Evolutionary conservation across 1,140 invertebrate species (phyloP).

Genomic region (Helicoverpa armigera): DNA sequence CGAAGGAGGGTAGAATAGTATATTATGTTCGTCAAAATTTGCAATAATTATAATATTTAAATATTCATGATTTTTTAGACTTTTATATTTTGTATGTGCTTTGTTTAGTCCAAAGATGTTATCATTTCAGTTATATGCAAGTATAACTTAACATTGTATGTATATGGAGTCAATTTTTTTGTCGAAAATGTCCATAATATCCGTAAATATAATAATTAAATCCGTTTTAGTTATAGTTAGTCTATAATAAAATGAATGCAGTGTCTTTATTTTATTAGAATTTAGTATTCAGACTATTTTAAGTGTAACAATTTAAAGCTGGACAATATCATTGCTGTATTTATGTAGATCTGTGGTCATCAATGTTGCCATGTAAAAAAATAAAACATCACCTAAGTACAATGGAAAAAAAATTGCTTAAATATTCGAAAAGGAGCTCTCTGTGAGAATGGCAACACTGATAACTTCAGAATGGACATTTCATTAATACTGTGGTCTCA

Average conservation of each 20-base stretch:
- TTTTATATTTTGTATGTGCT: slow-evolving; percentile 55
- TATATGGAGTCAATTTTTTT: slow-evolving; percentile 48
- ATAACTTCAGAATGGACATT: slow-evolving; percentile 25
- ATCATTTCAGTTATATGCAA: slow-evolving; percentile 54
- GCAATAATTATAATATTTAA: not conserved
- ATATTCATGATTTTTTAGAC: slow-evolving; percentile 29
- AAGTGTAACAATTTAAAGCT: slow-evolving; percentile 56
- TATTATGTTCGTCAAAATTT: slow-evolving; percentile 32
- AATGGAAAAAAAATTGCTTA: not conserved
- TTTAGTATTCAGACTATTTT: slow-evolving; percentile 56
- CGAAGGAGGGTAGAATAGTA: slow-evolving; percentile 36
- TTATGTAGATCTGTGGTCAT: slow-evolving; percentile 20
- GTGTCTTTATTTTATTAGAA: slow-evolving; percentile 59
- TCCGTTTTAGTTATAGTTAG: slow-evolving; percentile 54
- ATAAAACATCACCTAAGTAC: slow-evolving; percentile 24
- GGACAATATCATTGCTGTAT: slow-evolving; percentile 52
- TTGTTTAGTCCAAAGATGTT: slow-evolving; percentile 63
- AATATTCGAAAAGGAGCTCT: not conserved
- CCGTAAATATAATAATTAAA: slow-evolving; percentile 43
- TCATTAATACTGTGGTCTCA: slow-evolving; percentile 31
- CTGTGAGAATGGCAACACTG: slow-evolving; percentile 15
- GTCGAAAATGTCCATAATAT: slow-evolving; percentile 41
- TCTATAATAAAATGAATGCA: slow-evolving; percentile 56
- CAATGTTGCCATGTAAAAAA: slow-evolving; percentile 13
- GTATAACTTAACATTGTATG: slow-evolving; percentile 48